Evolutionary conservation across 2,888 invertebrate genomes (phyloP), one percentile per base, ranked within the genome.

Genomic region (Harpagoxenus sublaevis): DNA sequence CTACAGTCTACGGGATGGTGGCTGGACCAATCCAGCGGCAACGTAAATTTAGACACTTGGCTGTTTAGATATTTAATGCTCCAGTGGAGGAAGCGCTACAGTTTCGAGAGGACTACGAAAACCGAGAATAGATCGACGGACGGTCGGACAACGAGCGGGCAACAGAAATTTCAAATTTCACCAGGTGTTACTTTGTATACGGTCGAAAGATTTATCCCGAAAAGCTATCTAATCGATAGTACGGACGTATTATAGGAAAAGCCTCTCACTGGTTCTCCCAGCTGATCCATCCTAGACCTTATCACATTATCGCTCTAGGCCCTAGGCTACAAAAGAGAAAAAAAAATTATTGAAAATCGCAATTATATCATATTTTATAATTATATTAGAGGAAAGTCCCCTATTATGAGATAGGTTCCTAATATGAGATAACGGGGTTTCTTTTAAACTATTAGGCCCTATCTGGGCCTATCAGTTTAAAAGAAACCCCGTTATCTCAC

Each of bases 141-240:
- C 15, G 57, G 2, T 42, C 42, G 10, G 12, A 73, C 0, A 5
- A 23, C 48, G 48, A 45, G 28, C 6, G 28, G 9, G 55, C 18
- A 28, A 28, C 28, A 8, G 15, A 73, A 42, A 28, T 57, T 57
- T 73, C 35, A 42, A 73, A 10, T 39, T 71, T 1, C 23, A 73
- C 28, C 57, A 73, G 6, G 28, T 73, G 57, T 45, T 68, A 48
- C 31, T 48, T 68, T 28, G 39, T 73, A 42, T 28, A 70, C 8
- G 23, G 10, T 31, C 48, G 15, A 39, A 18, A 73, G 55, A 73
- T 73, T 73, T 57, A 73, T 53, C 15, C 39, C 9, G 15, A 39
- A 42, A 57, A 42, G 28, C 28, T 39, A 73, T 73, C 23, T 42
- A 28, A 73, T 73, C 28, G n/a, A 70, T 70, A 53, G 28, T 12